Evolutionary conservation across 2,888 invertebrate species (phyloP).

Genomic region (Lasiommata megera): DNA sequence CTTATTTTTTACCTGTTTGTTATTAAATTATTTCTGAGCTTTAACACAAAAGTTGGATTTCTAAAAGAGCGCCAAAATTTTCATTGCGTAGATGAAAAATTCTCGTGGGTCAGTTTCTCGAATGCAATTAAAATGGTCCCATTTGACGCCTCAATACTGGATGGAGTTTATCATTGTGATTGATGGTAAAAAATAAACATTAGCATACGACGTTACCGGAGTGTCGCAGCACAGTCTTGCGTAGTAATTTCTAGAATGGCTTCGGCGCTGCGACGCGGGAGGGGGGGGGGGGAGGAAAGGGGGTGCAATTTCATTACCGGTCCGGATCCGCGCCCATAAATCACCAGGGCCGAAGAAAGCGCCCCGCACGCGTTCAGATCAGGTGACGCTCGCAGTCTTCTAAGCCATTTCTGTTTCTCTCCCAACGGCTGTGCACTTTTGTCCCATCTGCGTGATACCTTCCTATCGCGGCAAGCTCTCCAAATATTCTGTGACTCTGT

Average conservation of each 20-base stretch:
- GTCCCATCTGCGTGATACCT: too few relatives aligned
- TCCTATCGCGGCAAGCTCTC: too few relatives aligned
- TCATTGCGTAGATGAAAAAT: too few relatives aligned
- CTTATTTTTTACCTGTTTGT: too few relatives aligned
- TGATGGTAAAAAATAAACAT: conserved; percentile 61
- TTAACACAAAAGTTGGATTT: too few relatives aligned
- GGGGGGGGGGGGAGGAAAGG: conserved; percentile 69
- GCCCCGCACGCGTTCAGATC: conserved; percentile 75
- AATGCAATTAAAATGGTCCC: conserved; percentile 44
- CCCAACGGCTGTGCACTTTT: conserved; percentile 53
- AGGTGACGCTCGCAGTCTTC: conserved; percentile 78
- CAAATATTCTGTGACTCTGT: too few relatives aligned
- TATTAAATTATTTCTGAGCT: too few relatives aligned
- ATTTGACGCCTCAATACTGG: conserved; percentile 35
- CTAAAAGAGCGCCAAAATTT: too few relatives aligned
- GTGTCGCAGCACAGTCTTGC: conserved; percentile 68
- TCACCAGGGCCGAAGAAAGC: conserved; percentile 80
- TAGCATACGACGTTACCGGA: conserved; percentile 53
- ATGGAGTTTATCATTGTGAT: conserved; percentile 33
- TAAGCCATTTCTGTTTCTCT: conserved; percentile 67
- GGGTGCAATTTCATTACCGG: conserved; percentile 82
- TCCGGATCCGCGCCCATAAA: conserved; percentile 81
- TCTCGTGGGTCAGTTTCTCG: too few relatives aligned
- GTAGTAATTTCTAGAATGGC: conserved; percentile 80
- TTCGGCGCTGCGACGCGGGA: conserved; percentile 56